Conservation (phyloP, 2,113 vertebrate genomes). For the Campylomormyrus tamandua region DNA sequence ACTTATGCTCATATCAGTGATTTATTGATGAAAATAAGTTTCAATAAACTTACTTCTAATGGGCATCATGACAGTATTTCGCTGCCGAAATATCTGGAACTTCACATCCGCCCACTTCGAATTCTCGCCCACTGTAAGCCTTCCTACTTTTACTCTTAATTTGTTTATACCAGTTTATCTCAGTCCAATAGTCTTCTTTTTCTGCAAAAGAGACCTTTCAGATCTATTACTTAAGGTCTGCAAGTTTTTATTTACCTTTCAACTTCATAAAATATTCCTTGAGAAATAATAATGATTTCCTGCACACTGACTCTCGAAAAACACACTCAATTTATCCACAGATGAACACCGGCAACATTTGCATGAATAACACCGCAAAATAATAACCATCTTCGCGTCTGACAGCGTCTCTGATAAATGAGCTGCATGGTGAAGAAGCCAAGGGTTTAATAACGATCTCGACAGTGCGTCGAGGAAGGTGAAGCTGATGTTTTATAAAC, state of each 20-base stretch:
- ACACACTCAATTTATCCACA: neutral
- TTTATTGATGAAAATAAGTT: neutral
- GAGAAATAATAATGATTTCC: conserved; percentile 23
- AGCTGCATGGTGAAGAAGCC: neutral
- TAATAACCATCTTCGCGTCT: neutral
- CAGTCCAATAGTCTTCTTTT: neutral
- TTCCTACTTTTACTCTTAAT: neutral
- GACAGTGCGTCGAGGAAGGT: neutral
- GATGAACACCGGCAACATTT: neutral
- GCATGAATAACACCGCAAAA: neutral
- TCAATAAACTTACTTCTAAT: neutral
- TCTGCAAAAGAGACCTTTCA: conserved; percentile 10
- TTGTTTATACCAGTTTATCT: conserved; percentile 4
- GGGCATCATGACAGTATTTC: conserved; percentile 6
- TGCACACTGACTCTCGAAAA: conserved; percentile 16
- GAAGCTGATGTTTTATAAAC: conserved; percentile 11
- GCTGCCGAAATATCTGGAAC: neutral
- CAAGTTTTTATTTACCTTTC: conserved; percentile 14
- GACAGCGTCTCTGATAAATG: neutral
- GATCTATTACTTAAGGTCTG: conserved; percentile 29
- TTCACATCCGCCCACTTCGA: neutral
- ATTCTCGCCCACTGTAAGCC: neutral
- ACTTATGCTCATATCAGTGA: neutral
- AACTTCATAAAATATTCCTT: conserved; percentile 20
- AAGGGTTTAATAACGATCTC: rapidly evolving